Percentiles rank a stretch among this genome's conserved stretches.
Evolutionary conservation across 2,113 vertebrate species (phyloP).

Genomic region (Xiphophorus maculatus): DNA sequence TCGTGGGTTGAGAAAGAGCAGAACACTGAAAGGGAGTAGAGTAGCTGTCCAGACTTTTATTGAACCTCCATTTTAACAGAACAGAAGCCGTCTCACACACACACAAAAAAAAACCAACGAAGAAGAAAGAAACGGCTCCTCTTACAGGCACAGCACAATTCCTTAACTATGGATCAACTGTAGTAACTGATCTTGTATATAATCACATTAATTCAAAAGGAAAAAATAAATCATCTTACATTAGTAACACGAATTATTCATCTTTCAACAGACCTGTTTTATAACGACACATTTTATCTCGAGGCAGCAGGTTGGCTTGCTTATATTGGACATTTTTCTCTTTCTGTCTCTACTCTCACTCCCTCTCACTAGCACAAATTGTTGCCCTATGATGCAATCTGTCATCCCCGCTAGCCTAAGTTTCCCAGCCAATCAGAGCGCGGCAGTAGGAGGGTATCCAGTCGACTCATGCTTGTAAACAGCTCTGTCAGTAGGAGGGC

Average conservation of each 20-base stretch:
- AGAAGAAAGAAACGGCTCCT: no score
- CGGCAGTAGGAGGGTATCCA: constrained; percentile 53
- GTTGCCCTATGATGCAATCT: constrained; percentile 77
- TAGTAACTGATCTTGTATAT: no score
- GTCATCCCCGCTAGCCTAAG: constrained; percentile 48
- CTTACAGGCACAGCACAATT: no score
- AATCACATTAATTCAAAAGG: no score
- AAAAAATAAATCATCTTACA: no score
- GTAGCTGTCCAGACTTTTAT: no score
- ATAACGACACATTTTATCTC: background rate
- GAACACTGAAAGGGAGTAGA: no score
- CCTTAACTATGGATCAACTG: no score
- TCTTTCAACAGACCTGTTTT: background rate
- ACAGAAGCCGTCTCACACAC: no score
- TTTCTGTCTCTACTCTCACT: constrained; percentile 31
- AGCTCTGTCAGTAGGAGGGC: constrained; percentile 64
- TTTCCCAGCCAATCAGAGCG: constrained; percentile 66
- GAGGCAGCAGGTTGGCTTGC: background rate
- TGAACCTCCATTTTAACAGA: no score
- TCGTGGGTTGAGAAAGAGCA: no score
- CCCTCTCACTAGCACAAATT: constrained; percentile 66
- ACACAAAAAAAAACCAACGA: no score
- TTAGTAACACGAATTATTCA: background rate
- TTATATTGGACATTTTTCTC: background rate
- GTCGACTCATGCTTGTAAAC: constrained; percentile 60